phyloP scores from a whole-genome alignment of 2,888 invertebrate species.

The Polietes domitor region DNA sequence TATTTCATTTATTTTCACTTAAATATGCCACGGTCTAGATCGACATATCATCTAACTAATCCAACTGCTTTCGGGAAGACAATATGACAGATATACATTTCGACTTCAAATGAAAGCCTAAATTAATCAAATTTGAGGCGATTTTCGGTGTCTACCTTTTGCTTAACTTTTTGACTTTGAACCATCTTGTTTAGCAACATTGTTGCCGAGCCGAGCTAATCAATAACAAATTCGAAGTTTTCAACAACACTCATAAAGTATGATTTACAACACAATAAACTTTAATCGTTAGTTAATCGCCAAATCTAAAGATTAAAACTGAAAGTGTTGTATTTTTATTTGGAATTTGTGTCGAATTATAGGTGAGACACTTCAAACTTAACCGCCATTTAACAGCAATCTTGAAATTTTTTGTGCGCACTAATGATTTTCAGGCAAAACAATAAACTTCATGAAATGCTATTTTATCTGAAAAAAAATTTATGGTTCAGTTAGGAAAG shows the following conservation, averaged over 20 bases:
- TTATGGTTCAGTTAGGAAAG: background rate
- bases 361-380: background rate
- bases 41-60: too few relatives aligned
- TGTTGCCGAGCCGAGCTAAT: background rate
- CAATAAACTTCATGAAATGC: background rate
- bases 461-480: background rate
- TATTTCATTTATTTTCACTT: background rate
- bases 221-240: background rate
- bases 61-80: too few relatives aligned
- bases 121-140: too few relatives aligned
- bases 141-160: too few relatives aligned
- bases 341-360: slow-evolving; percentile 10
- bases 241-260: background rate
- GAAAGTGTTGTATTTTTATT: background rate
- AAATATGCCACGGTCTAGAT: too few relatives aligned
- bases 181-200: background rate
- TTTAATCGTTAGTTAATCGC: background rate
- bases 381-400: background rate
- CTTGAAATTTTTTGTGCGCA: background rate
- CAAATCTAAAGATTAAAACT: slow-evolving; percentile 12
- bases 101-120: too few relatives aligned
- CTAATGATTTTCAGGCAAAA: background rate
- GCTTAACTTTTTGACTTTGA: background rate
- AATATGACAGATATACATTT: too few relatives aligned
- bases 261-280: background rate